Evolutionary conservation across 2,888 invertebrate species (phyloP), one percentile per base, ranked within the genome.

Genomic region (Paralinhomoeus sp.): DNA sequence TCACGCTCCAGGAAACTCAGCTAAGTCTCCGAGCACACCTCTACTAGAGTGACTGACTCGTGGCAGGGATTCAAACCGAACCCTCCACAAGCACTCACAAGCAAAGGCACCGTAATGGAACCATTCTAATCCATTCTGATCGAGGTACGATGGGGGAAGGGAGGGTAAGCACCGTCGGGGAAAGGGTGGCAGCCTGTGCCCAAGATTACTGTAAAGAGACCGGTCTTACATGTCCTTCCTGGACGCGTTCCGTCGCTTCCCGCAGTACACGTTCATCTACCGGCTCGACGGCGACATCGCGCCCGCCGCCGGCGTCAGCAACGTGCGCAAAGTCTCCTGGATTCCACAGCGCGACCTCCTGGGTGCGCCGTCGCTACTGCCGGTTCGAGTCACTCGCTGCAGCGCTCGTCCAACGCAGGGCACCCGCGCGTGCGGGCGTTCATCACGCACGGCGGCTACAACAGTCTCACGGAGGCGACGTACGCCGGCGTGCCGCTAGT

Each of bases 371-470:
- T 5, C 5, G 15, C 27, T 44, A 35, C 17, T 24, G 42, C 5
- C 15, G 31, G 15, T 31, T 9, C 15, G 12, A 31, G 15, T 15
- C 31, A n/a, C n/a, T n/a, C n/a, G n/a, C n/a, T n/a, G n/a, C n/a
- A n/a, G n/a, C n/a, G n/a, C n/a, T n/a, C n/a, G n/a, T n/a, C n/a
- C n/a, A n/a, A 48, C 49, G 18, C 51, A 74, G 71, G 67, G 2
- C 77, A 79, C 58, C 74, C 73, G 1, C 77, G 77, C 52, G 71
- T 77, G 0, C 64, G 71, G 44, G 73, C 73, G 0, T 78, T 76
- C 54, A 69, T 79, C 50, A 74, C 75, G 0, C 79, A 80, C 57
- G 77, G 75, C 1, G 80, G 79, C 1, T 71, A 77, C 54, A 68
- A 78, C 53, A 75, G 78, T 43, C 61, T 73, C 27, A 72, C 75